Conservation (phyloP, 1,140 invertebrate genomes). For the Pachypsylla venusta region DNA sequence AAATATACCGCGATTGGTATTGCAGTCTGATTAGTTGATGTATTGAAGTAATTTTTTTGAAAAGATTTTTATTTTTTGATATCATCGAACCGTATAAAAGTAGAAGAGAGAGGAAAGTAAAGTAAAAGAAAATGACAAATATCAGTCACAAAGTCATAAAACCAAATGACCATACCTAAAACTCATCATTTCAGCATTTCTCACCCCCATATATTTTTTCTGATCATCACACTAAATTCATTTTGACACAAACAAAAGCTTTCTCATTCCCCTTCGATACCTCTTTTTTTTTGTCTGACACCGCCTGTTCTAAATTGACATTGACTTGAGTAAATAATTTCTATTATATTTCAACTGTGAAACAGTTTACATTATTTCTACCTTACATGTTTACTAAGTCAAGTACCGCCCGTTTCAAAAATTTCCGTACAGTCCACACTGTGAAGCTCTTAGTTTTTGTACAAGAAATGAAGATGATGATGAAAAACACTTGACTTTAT, state of each 20-base stretch:
- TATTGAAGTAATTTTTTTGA: no score
- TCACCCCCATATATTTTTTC: not conserved
- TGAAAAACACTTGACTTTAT: no score
- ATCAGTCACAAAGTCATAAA: slow-evolving; percentile 4
- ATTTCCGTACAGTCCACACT: no score
- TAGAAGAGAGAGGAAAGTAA: slow-evolving; percentile 2
- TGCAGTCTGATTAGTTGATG: no score
- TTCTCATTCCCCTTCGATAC: not conserved
- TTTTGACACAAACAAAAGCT: slow-evolving; percentile 5
- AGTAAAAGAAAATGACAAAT: slow-evolving; percentile 4
- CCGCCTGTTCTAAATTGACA: slow-evolving; percentile 4
- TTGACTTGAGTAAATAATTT: slow-evolving; percentile 6
- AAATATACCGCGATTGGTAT: no score
- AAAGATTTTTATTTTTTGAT: no score
- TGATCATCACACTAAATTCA: slow-evolving; percentile 6
- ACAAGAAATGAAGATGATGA: no score
- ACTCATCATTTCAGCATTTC: slow-evolving; percentile 5
- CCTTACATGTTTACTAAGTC: no score
- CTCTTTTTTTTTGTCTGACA: not conserved
- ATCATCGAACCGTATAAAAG: no score
- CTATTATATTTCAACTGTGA: slow-evolving; percentile 1
- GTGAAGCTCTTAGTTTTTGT: no score
- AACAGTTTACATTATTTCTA: no score
- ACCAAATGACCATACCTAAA: slow-evolving; percentile 5
- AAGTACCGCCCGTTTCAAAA: no score